Percentiles rank a stretch among this genome's conserved stretches.
phyloP scores from a whole-genome alignment of 2,113 vertebrate genomes.

The Istiophorus platypterus region DNA sequence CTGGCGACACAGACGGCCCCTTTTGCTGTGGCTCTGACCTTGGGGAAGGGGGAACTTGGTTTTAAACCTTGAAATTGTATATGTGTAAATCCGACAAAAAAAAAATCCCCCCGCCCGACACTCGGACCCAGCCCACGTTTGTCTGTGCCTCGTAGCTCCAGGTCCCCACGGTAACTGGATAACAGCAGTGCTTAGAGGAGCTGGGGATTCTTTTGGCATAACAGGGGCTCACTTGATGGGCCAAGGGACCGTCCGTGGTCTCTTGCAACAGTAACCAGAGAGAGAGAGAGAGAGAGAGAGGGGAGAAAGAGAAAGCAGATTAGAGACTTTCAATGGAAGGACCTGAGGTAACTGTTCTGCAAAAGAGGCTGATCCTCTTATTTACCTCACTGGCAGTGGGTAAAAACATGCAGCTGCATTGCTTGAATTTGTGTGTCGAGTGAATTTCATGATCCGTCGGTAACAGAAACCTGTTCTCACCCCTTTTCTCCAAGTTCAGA shows the following conservation, averaged over 20 bases:
- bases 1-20: conserved; percentile 18
- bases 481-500: neutral
- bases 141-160: conserved; percentile 84
- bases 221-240: conserved; percentile 87
- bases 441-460: neutral
- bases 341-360: conserved; percentile 85
- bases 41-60: conserved; percentile 86
- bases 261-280: conserved; percentile 86
- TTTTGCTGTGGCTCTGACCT: conserved; percentile 80
- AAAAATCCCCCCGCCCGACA: conserved; percentile 83
- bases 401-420: conserved; percentile 24
- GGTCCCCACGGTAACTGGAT: conserved; percentile 93
- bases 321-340: conserved; percentile 85
- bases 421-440: neutral
- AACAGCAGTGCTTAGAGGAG: conserved; percentile 92
- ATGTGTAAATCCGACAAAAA: conserved; percentile 97
- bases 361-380: conserved; percentile 82
- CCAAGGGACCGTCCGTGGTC: conserved; percentile 43
- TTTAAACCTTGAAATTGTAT: conserved; percentile 95
- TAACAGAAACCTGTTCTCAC: conserved; percentile 4
- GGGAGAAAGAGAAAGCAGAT: conserved; percentile 72
- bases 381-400: conserved; percentile 63
- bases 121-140: conserved; percentile 55
- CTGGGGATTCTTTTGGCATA: conserved; percentile 89
- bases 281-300: conserved; percentile 71